A percentile compares a stretch with the other conserved stretches of the same genome.
phyloP scores from a whole-genome alignment of 1,140 invertebrate genomes.

The Dryas iulia region DNA sequence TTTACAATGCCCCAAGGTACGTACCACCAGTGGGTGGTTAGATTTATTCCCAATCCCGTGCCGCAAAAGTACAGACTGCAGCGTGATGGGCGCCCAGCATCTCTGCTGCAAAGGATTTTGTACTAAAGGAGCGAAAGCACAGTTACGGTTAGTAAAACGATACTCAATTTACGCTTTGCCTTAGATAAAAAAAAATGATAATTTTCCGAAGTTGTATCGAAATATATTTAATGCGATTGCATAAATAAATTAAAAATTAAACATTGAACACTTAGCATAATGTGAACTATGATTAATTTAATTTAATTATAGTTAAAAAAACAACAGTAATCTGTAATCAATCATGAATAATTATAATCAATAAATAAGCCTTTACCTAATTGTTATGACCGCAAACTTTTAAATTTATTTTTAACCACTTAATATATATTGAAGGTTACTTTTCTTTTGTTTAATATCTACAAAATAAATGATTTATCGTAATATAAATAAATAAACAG shows the following conservation, averaged over 20 bases:
- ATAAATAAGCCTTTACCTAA: conserved; percentile 1
- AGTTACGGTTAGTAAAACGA: conserved; percentile 48
- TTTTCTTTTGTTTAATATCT: background rate
- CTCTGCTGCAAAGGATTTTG: conserved; percentile 75
- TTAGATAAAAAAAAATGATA: background rate
- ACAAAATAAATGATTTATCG: background rate
- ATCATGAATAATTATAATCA: background rate
- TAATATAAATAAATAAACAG: background rate
- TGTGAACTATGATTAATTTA: too few species aligned
- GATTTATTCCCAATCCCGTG: conserved; percentile 77
- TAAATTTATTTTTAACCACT: background rate
- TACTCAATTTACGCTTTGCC: background rate
- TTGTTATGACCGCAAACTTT: background rate
- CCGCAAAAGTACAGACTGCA: conserved; percentile 65
- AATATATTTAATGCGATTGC: too few species aligned
- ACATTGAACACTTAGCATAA: too few species aligned
- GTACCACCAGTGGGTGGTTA: conserved; percentile 71
- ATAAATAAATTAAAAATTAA: too few species aligned
- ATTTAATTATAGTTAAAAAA: too few species aligned
- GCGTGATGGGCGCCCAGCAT: conserved; percentile 68
- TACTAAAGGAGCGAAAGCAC: conserved; percentile 61
- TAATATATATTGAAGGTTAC: background rate
- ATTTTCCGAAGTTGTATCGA: background rate
- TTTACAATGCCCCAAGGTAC: conserved; percentile 62
- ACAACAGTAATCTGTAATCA: background rate